Evolutionary conservation across 1,140 invertebrate species (phyloP).

Genomic region (Papilio polyxenes): DNA sequence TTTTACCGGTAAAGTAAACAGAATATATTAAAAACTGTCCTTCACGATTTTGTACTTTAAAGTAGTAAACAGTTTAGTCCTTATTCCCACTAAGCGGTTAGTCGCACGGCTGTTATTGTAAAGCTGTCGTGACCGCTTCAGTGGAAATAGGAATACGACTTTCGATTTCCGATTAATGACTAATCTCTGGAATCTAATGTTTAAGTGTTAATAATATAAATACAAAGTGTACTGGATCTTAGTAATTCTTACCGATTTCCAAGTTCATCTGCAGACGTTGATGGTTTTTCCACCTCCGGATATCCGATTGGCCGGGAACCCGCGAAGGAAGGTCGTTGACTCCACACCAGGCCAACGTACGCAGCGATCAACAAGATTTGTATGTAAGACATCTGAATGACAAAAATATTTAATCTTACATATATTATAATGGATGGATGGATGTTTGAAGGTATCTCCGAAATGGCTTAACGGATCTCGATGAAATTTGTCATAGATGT

Average conservation of each 20-base stretch:
- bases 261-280: constrained; percentile 50
- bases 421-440: no score
- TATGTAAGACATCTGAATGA: constrained; percentile 48
- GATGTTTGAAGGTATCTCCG: no score
- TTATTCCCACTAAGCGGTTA: background rate
- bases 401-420: background rate
- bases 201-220: background rate
- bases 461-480: no score
- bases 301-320: constrained; percentile 67
- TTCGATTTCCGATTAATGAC: background rate
- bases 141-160: background rate
- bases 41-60: background rate
- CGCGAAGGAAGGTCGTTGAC: constrained; percentile 68
- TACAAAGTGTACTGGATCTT: background rate
- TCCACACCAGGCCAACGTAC: constrained; percentile 47
- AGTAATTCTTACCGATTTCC: constrained; percentile 61
- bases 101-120: background rate
- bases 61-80: background rate
- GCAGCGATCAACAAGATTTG: constrained; percentile 47
- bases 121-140: background rate
- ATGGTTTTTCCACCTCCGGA: constrained; percentile 53
- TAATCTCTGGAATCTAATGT: background rate
- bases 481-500: no score
- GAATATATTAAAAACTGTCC: background rate
- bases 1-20: background rate